Conservation (phyloP, 2,888 invertebrate species). For the Sesia apiformis region DNA sequence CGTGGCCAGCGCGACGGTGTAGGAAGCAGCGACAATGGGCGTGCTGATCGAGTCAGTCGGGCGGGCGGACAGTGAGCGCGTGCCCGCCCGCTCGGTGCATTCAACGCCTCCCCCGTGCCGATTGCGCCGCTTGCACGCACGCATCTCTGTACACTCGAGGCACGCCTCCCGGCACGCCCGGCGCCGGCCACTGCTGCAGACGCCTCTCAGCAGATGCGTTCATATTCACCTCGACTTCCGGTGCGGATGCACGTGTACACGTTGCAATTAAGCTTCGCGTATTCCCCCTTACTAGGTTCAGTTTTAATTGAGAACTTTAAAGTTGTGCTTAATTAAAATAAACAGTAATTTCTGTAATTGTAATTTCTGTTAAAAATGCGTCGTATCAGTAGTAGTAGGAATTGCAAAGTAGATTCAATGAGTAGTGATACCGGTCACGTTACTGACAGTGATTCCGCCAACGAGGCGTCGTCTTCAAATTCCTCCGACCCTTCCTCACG, state of each 20-base stretch:
- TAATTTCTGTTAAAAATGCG: neutral
- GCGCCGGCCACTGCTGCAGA: conserved; percentile 14
- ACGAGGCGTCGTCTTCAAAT: neutral
- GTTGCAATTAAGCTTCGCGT: neutral
- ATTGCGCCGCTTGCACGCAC: conserved; percentile 21
- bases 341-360: too few relatives aligned
- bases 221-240: conserved; percentile 33
- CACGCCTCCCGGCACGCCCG: conserved; percentile 32
- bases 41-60: conserved; percentile 14
- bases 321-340: too few relatives aligned
- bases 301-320: too few relatives aligned
- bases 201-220: conserved; percentile 18
- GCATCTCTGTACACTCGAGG: conserved; percentile 28
- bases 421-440: neutral
- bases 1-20: conserved; percentile 12
- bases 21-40: conserved; percentile 17
- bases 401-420: neutral
- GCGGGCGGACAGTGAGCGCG: conserved; percentile 35
- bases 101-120: conserved; percentile 8
- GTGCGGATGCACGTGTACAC: conserved; percentile 18
- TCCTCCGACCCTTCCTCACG: neutral
- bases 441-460: neutral
- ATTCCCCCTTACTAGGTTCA: neutral
- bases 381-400: neutral
- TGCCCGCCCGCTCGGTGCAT: conserved; percentile 25